These are phyloP conservation scores for Zophobas morio DNA, from an alignment of 1,140 invertebrate genomes.

Conservation along the genomic window DNA sequence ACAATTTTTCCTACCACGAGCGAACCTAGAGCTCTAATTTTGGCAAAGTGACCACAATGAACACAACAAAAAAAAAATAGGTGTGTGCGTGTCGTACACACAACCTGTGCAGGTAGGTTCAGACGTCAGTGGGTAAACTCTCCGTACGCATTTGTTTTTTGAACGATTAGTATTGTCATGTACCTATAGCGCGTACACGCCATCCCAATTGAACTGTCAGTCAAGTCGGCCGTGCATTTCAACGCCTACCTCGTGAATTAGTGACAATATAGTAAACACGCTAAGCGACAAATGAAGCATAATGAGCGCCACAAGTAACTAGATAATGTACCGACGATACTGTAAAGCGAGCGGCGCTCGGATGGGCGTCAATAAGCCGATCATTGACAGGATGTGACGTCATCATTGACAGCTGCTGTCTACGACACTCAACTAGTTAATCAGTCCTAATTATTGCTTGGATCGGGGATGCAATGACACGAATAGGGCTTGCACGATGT, in stretches of 20 bases:
- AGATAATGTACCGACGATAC: conserved; percentile 54
- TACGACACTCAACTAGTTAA: conserved; percentile 34
- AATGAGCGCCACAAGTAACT: conserved; percentile 51
- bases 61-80: too few species aligned
- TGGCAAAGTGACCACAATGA: too few species aligned
- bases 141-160: too few species aligned
- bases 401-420: conserved; percentile 61
- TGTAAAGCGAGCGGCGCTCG: conserved; percentile 17
- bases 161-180: not conserved
- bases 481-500: not conserved
- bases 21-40: too few species aligned
- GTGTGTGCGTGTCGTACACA: too few species aligned
- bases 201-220: conserved; percentile 32
- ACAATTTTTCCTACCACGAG: too few species aligned
- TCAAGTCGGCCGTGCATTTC: conserved; percentile 32
- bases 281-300: conserved; percentile 49
- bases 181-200: not conserved
- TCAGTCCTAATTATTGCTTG: conserved; percentile 24
- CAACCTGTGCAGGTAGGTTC: too few species aligned
- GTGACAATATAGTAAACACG: conserved; percentile 45
- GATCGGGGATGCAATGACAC: conserved; percentile 32
- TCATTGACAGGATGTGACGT: conserved; percentile 62
- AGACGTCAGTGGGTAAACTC: too few species aligned
- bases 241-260: conserved; percentile 48
- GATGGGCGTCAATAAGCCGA: conserved; percentile 57